phyloP scores from a whole-genome alignment of 2,888 invertebrate genomes.

The Dryomyza anilis region DNA sequence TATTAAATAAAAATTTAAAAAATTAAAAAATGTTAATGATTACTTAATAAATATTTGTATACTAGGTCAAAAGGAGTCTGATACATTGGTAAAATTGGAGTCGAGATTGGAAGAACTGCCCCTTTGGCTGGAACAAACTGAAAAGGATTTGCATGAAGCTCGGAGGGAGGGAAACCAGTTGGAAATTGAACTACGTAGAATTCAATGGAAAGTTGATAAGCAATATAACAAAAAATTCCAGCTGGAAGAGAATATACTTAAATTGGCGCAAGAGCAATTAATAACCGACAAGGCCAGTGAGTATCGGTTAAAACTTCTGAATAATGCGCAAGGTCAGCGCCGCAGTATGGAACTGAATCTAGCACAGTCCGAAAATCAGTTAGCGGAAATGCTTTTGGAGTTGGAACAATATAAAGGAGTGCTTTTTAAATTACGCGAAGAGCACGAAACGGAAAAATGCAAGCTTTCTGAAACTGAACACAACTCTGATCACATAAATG shows the following conservation, averaged over 20 bases:
- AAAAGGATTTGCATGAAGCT: slow-evolving; percentile 67
- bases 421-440: slow-evolving; percentile 43
- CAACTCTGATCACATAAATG: slow-evolving; percentile 60
- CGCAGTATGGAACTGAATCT: slow-evolving; percentile 58
- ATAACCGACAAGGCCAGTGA: slow-evolving; percentile 73
- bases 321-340: slow-evolving; percentile 61
- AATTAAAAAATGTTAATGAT: too few relatives aligned
- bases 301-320: slow-evolving; percentile 60
- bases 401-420: slow-evolving; percentile 56
- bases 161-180: slow-evolving; percentile 59
- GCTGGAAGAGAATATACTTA: slow-evolving; percentile 70
- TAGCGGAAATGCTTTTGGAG: slow-evolving; percentile 61
- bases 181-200: slow-evolving; percentile 51
- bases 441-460: slow-evolving; percentile 43
- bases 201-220: slow-evolving; percentile 63
- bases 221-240: slow-evolving; percentile 64
- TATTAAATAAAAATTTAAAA: background rate
- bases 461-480: slow-evolving; percentile 59
- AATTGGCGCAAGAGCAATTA: slow-evolving; percentile 70
- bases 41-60: slow-evolving; percentile 17
- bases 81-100: slow-evolving; percentile 64
- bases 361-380: slow-evolving; percentile 65
- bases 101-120: slow-evolving; percentile 64
- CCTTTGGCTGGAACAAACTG: slow-evolving; percentile 68
- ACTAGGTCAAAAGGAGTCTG: slow-evolving; percentile 65